Base-by-base conservation (phyloP, 92 coral and sea anemone genomes). In the Epizoanthus rinbou region DNA sequence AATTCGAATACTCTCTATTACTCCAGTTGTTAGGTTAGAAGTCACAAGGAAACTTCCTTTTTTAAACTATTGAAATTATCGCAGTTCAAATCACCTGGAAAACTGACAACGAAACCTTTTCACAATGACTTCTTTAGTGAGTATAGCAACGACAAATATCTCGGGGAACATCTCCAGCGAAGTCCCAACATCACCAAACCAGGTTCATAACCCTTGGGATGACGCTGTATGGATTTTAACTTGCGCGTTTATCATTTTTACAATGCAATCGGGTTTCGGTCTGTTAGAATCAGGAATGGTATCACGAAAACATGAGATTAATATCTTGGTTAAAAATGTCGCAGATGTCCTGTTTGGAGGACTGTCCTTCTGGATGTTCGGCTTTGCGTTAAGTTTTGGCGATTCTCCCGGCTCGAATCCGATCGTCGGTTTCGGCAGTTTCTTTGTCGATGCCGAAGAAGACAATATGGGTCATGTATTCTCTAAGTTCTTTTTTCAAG, bases 291-390 rank as follows among this genome's bases (percentile, higher is more conserved):
- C 92, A 7, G 92, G 92, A 25, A 89, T 89, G 92, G 92, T 89
- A 23, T 89, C 92, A 3, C 71, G 92, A 22, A 89, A 89, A 82
- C 92, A 89, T 80, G 92, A 89, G 75, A 89, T 89, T 13, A 89
- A 89, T 47, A 89, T 89, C 74, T 54, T 89, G 53, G 92, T 89
- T 3, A 89, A 89, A 64, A 89, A 89, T 73, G 84, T 89, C 0
- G 92, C 92, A 57, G 92, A 89, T 75, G 92, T 89, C 3, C 67
- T 89, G 57, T 89, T 89, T 39, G 92, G 92, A 9, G 92, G 92
- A 10, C 74, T 89, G 9, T 88, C 92, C 14, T 89, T 86, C 75
- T 89, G 92, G 92, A 89, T 89, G 92, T 89, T 89, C 58, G 92
- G 92, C 0, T 89, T 56, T 41, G 92, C 92, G 5, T 82, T 89